Evolutionary conservation across 1,140 invertebrate genomes (phyloP), one percentile per base, ranked within the genome.

Genomic region (Neuroterus valhalla): DNA sequence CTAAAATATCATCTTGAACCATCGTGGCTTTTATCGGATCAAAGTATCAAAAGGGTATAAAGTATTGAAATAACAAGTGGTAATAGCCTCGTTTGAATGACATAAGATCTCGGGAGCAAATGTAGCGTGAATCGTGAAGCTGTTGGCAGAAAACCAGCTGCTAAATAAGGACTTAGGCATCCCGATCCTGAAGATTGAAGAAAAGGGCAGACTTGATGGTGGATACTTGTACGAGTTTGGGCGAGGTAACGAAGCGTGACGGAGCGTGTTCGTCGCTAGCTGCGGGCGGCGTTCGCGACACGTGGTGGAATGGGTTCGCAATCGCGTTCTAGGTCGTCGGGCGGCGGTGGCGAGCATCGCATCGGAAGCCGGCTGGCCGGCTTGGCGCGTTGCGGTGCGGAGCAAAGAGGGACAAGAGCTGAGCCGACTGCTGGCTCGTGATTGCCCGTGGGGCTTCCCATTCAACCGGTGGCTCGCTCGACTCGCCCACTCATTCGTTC

Each of bases 391-490:
- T n/a, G n/a, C n/a, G n/a, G n/a, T n/a, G n/a, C n/a, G n/a, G n/a
- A n/a, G 75, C 62, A 66, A 73, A 74, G 70, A 76, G 72, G 72
- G 75, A 74, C 70, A 73, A 71, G 70, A 71, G 74, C 71, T 38
- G 69, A 71, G 66, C 42, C n/a, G 71, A 26, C 19, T 14, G 46
- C 43, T 71, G 72, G 70, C 74, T 80, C 76, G 79, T 80, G 79
- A 74, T 74, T 75, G 76, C 81, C 81, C 48, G 75, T 75, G 78
- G 76, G 81, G 78, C 75, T 77, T 80, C 78, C 77, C 76, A 81
- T 81, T 81, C 80, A 81, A 67, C 50, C 73, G 66, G 74, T 76
- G 70, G 72, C 72, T 74, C 75, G 71, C 70, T 76, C 66, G 67
- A 70, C 68, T 81, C 76, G 76, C 78, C 78, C 75, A 77, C 80